Conservation (phyloP, 2,888 invertebrate species). For the Calameuta idolon region DNA sequence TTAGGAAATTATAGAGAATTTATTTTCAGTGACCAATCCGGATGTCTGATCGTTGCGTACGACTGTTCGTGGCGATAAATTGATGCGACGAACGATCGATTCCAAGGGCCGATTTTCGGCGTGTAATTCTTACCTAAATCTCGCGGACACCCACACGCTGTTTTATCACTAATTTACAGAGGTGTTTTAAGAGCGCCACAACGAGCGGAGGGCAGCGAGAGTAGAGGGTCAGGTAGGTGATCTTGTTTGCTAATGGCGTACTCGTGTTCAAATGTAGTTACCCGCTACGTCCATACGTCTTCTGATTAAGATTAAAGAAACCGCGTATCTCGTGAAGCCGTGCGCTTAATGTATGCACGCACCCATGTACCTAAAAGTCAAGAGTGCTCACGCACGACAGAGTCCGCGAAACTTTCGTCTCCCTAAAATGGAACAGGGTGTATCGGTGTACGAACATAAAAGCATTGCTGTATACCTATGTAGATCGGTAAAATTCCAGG, state of each 20-base stretch:
- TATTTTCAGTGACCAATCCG: not conserved
- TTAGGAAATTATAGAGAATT: not conserved
- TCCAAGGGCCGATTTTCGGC: not conserved
- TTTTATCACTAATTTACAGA: constrained; percentile 58
- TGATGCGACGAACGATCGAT: not conserved
- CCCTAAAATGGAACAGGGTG: constrained; percentile 14
- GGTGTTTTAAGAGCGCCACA: constrained; percentile 41
- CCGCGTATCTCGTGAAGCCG: constrained; percentile 53
- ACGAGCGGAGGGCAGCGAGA: constrained; percentile 4
- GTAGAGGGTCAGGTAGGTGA: constrained; percentile 50
- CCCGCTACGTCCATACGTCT: constrained; percentile 61
- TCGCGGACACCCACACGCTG: constrained; percentile 28
- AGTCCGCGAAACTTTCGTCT: constrained; percentile 33
- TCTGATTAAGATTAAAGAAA: constrained; percentile 65
- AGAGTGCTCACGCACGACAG: constrained; percentile 44
- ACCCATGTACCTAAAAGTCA: constrained; percentile 46
- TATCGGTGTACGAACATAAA: constrained; percentile 26
- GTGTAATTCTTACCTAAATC: not conserved
- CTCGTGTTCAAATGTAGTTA: constrained; percentile 64
- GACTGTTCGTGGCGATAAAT: not conserved
- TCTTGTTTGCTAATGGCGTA: constrained; percentile 66
- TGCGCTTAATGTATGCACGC: constrained; percentile 50
- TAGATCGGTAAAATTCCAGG: not conserved
- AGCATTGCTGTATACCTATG: constrained; percentile 4
- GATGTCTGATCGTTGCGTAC: not conserved